Base-by-base conservation (phyloP, 2,888 invertebrate genomes). In the Himalopsyche anomala region DNA sequence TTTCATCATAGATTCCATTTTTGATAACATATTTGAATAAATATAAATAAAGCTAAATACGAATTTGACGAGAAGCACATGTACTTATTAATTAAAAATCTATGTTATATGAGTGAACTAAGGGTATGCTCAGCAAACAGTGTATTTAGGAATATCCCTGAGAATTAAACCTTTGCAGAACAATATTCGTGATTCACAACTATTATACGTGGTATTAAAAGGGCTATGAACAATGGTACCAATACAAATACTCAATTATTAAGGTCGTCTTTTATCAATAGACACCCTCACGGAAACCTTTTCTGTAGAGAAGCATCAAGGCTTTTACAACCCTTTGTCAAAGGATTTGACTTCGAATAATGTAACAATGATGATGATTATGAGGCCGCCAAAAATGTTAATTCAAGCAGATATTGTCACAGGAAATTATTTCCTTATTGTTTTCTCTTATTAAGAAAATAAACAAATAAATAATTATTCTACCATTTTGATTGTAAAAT, bases 171-270 rank as follows among this genome's bases (percentile, higher is more conserved):
- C 62, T 62, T 19, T 62, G 62, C 11, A 19, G 62, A 62, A 62
- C 62, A 62, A 62, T 62, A 62, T 62, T 19, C 62, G 19, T 62
- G 62, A 19, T 19, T 62, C 62, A 62, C 62, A 62, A 19, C 62
- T 62, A 62, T 62, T 62, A 62, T 62, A 62, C 62, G 11, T 19
- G 19, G 28, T 19, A 62, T 62, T 62, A 62, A 62, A 62, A 28
- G 62, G 62, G n/a, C 19, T 62, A 28, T 15, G 62, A 62, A 62
- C 62, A 62, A 62, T 19, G 62, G 19, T 19, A n/a, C 28, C 28
- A 62, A 62, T 19, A 62, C 62, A 62, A 62, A 62, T 62, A 62
- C 62, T 62, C 62, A 62, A 62, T 62, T 62, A 62, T 62, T 62
- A 62, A 28, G 62, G 62, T 62, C 19, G 19, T 62, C 19, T 62